phyloP scores from a whole-genome alignment of 2,113 vertebrate genomes.

The Rousettus leschenaultii region DNA sequence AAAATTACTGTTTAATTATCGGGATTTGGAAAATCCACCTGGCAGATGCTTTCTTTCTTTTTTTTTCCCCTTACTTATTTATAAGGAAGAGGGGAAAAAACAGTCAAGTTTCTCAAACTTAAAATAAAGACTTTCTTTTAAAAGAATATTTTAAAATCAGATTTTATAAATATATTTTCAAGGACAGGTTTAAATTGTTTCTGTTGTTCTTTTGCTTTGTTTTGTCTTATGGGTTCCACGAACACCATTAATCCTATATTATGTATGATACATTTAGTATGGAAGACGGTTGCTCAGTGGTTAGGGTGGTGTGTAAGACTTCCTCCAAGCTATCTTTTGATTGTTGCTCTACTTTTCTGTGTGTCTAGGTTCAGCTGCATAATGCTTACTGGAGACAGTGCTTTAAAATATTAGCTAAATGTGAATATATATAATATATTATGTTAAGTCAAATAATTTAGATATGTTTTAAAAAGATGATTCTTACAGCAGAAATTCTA shows the following conservation, averaged over 20 bases:
- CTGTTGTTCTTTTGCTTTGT: neutral
- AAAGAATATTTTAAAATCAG: neutral
- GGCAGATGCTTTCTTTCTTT: slow-evolving; percentile 47
- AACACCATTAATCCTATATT: neutral
- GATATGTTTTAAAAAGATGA: neutral
- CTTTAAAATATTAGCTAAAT: neutral
- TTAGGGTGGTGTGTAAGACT: neutral
- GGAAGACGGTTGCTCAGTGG: neutral
- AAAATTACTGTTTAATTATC: slow-evolving; percentile 77
- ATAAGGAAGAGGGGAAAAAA: slow-evolving; percentile 12
- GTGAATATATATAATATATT: neutral
- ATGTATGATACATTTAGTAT: too few species aligned
- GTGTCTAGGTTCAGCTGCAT: neutral
- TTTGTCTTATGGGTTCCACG: neutral
- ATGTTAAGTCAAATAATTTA: neutral
- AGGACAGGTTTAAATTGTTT: neutral
- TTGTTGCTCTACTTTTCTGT: neutral
- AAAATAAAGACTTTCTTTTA: neutral
- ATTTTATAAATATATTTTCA: neutral
- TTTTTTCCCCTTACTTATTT: slow-evolving; percentile 26
- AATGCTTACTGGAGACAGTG: neutral
- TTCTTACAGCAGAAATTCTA: neutral
- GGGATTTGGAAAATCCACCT: slow-evolving; percentile 62
- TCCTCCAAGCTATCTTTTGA: neutral
- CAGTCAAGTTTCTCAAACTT: neutral